Conservation (phyloP, 2,113 vertebrate species). For the Phrynocephalus versicolor region DNA sequence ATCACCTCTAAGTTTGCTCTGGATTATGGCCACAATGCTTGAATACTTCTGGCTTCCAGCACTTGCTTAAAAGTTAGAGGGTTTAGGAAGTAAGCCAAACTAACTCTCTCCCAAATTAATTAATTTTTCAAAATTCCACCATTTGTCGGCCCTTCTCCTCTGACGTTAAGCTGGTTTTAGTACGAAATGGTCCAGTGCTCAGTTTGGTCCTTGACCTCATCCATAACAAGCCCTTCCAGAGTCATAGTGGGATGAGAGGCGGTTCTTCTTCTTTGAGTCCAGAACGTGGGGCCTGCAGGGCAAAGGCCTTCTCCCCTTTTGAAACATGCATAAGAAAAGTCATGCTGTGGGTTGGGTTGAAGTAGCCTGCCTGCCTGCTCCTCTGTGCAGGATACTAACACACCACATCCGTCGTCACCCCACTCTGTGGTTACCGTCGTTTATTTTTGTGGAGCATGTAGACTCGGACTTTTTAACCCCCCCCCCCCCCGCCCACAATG, state of each 20-base stretch:
- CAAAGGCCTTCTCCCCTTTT: neutral
- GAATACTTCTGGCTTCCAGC: neutral
- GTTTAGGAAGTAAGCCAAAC: neutral
- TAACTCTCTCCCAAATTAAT: neutral
- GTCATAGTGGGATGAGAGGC: neutral
- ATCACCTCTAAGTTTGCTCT: neutral
- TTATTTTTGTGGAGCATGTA: slow-evolving; percentile 7
- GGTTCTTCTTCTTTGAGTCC: neutral
- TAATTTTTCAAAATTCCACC: neutral
- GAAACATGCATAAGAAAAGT: neutral
- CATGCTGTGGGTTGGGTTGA: neutral
- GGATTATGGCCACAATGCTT: neutral
- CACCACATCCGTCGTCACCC: neutral
- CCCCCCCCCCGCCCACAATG: neutral
- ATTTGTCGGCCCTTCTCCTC: neutral
- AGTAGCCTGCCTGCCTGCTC: neutral
- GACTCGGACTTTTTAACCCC: neutral
- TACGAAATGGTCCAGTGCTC: neutral
- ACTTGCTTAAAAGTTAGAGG: slow-evolving; percentile 21
- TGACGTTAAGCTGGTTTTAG: fast-evolving
- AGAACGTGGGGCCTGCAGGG: neutral
- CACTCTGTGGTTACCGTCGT: neutral
- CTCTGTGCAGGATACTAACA: too few species aligned
- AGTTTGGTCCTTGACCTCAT: neutral
- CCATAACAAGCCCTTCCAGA: neutral